A percentile compares a stretch with the other conserved stretches of the same genome.
Evolutionary conservation across 2,888 invertebrate genomes (phyloP).

Genomic region (Pollenia labialis): DNA sequence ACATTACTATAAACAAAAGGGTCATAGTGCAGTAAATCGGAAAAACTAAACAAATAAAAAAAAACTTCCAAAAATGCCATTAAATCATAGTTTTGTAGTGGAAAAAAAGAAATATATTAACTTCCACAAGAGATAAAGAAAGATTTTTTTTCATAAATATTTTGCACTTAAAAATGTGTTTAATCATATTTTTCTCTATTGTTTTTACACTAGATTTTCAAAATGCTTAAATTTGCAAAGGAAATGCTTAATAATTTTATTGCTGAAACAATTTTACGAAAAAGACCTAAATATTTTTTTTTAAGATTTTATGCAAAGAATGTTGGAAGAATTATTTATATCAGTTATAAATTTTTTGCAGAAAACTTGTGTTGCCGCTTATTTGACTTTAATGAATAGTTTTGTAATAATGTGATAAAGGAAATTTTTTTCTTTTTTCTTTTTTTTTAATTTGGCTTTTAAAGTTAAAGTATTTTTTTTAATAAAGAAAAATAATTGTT

Average conservation of each 20-base stretch:
- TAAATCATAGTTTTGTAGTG: slow-evolving; percentile 66
- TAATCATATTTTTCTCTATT: slow-evolving; percentile 62
- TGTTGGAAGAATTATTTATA: slow-evolving; percentile 1
- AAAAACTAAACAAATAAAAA: slow-evolving; percentile 38
- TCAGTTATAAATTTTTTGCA: slow-evolving; percentile 5
- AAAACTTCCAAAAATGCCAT: slow-evolving; percentile 41
- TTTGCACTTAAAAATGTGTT: slow-evolving; percentile 68
- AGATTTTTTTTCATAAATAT: slow-evolving; percentile 55
- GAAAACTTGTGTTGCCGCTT: too few relatives aligned
- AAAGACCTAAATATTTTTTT: background rate
- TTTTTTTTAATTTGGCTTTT: too few relatives aligned
- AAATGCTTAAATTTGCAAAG: slow-evolving; percentile 1
- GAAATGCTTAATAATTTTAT: slow-evolving; percentile 9
- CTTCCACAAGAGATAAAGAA: slow-evolving; percentile 41
- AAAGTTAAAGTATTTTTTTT: background rate
- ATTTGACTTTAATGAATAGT: background rate
- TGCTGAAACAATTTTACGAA: background rate
- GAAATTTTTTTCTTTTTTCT: too few relatives aligned
- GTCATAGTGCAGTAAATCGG: slow-evolving; percentile 51
- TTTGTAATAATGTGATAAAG: too few relatives aligned
- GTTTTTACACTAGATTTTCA: slow-evolving; percentile 36
- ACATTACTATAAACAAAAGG: slow-evolving; percentile 52
- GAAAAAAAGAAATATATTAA: slow-evolving; percentile 39
- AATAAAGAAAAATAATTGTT: slow-evolving; percentile 9
- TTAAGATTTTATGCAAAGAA: background rate